Evolutionary conservation across 2,113 vertebrate species (phyloP).

Genomic region (Cynocephalus volans): DNA sequence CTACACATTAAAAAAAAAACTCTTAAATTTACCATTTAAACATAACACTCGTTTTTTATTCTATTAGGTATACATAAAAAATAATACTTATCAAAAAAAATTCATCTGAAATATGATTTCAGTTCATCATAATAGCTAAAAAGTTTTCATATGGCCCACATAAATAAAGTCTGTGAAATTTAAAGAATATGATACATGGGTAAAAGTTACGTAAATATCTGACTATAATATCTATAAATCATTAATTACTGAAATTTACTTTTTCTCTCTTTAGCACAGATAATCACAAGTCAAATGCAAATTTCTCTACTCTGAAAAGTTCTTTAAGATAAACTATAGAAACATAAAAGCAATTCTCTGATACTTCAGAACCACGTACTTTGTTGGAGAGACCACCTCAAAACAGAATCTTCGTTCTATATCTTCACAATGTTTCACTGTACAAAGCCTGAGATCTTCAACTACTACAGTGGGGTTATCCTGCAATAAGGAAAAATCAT

Average conservation of each 20-base stretch:
- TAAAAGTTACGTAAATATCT: neutral
- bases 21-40: constrained; percentile 25
- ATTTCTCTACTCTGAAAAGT: constrained; percentile 44
- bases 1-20: neutral
- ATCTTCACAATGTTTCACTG: constrained; percentile 98
- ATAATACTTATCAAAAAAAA: constrained; percentile 24
- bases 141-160: neutral
- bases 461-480: constrained; percentile 98
- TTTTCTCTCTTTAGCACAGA: constrained; percentile 36
- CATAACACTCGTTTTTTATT: neutral
- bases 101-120: constrained; percentile 32
- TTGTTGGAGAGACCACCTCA: constrained; percentile 98
- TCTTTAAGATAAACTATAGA: constrained; percentile 40
- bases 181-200: neutral
- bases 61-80: neutral
- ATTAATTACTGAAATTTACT: neutral
- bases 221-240: neutral
- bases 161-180: constrained; percentile 16
- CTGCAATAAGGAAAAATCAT: constrained; percentile 84
- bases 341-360: constrained; percentile 36
- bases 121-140: neutral
- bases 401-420: constrained; percentile 98
- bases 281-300: neutral
- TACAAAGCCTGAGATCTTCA: constrained; percentile 97
- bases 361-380: constrained; percentile 89